phyloP scores from a whole-genome alignment of 2,113 vertebrate species.

The Montifringilla adamsi region DNA sequence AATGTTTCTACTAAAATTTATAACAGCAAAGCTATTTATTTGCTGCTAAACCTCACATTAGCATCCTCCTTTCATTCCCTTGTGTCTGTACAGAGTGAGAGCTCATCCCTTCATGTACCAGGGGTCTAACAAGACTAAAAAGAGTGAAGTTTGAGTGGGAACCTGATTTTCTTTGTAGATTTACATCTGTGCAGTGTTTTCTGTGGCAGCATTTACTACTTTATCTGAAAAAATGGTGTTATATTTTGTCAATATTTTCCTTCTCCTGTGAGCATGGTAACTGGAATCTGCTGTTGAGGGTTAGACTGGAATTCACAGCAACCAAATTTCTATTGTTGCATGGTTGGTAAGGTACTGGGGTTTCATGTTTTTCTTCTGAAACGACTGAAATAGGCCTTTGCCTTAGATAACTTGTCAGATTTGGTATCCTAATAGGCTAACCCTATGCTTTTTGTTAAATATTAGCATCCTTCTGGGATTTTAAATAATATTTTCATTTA shows the following conservation, averaged over 20 bases:
- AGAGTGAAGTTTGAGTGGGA: not conserved
- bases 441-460: not conserved
- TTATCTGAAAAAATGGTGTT: not conserved
- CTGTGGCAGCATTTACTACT: not conserved
- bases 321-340: not conserved
- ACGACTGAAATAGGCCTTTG: not conserved
- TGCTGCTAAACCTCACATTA: not conserved
- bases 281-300: not conserved
- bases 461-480: not conserved
- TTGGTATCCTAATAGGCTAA: not conserved
- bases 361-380: constrained; percentile 13
- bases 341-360: not conserved
- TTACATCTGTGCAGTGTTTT: not conserved
- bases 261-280: not conserved
- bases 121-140: not conserved
- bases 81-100: not conserved
- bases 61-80: not conserved
- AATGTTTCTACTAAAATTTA: not conserved
- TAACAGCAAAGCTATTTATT: not conserved
- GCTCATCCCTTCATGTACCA: not conserved
- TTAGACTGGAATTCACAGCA: constrained; percentile 1
- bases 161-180: not conserved
- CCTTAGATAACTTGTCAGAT: not conserved
- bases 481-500: not conserved
- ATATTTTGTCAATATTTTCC: not conserved